These are phyloP conservation scores for Drosophila orosa DNA, from an alignment of 1,140 invertebrate genomes.

Conservation along the genomic window DNA sequence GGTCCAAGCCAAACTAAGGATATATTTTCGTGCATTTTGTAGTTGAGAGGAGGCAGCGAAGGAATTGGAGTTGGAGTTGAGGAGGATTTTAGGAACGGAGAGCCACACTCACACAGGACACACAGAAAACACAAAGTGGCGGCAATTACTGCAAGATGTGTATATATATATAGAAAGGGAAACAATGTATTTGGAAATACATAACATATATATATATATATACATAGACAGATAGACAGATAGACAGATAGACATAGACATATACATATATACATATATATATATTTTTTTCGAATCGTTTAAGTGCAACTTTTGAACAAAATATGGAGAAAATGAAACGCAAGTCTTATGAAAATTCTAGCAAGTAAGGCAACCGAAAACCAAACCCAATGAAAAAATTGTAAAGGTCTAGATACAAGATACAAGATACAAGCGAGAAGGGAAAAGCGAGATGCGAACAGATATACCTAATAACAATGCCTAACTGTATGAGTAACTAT, in stretches of 20 bases:
- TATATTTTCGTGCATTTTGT: slow-evolving; percentile 74
- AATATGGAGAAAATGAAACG: slow-evolving; percentile 72
- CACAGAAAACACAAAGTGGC: slow-evolving; percentile 20
- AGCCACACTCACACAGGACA: slow-evolving; percentile 9
- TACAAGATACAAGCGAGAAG: not conserved
- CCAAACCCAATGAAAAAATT: slow-evolving; percentile 35
- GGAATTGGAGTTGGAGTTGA: slow-evolving; percentile 9
- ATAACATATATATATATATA: slow-evolving; percentile 45
- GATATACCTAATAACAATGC: slow-evolving; percentile 51
- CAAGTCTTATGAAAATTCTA: slow-evolving; percentile 83
- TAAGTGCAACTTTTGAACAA: slow-evolving; percentile 72
- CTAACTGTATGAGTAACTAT: slow-evolving; percentile 44
- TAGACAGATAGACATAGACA: slow-evolving; percentile 46
- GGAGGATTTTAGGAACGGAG: not conserved
- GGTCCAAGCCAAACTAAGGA: slow-evolving; percentile 75
- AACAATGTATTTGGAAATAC: slow-evolving; percentile 1
- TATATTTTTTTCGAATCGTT: slow-evolving; percentile 74
- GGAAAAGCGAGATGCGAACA: slow-evolving; percentile 16
- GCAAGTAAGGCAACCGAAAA: slow-evolving; percentile 63
- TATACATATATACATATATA: slow-evolving; percentile 43
- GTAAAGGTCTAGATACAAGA: slow-evolving; percentile 59
- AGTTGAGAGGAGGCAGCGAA: not conserved
- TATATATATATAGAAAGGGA: slow-evolving; percentile 43
- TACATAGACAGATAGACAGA: slow-evolving; percentile 32
- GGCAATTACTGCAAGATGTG: slow-evolving; percentile 42